phyloP scores from a whole-genome alignment of 2,888 invertebrate species.

The Ophonus ardosiacus region DNA sequence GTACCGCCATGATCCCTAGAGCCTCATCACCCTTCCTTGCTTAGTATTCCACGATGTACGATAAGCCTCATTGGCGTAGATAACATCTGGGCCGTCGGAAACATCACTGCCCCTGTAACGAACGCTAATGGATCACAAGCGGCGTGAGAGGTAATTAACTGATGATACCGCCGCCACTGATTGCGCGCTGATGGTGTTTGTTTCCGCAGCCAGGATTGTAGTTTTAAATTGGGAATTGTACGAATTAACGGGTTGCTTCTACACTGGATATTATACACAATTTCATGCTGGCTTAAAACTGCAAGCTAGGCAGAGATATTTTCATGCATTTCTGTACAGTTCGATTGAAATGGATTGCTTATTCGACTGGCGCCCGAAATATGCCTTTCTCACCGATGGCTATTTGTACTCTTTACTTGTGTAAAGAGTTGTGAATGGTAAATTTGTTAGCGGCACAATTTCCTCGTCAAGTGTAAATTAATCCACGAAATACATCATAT shows the following conservation, averaged over 20 bases:
- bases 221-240: not conserved
- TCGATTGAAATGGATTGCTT: too few species aligned
- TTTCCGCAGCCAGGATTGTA: conserved; percentile 11
- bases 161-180: conserved; percentile 27
- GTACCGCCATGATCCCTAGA: not conserved
- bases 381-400: too few species aligned
- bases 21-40: conserved; percentile 6
- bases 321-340: too few species aligned
- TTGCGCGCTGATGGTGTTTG: conserved; percentile 14
- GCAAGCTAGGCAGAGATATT: too few species aligned
- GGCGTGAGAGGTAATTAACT: conserved; percentile 25
- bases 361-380: too few species aligned
- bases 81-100: conserved; percentile 16
- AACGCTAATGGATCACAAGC: conserved; percentile 41
- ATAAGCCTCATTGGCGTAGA: conserved; percentile 35
- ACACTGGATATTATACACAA: too few species aligned
- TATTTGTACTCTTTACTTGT: too few species aligned
- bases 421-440: too few species aligned
- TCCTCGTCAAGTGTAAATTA: too few species aligned
- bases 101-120: not conserved
- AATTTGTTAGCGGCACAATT: too few species aligned
- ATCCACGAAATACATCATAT: not conserved
- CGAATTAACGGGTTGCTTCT: not conserved
- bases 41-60: conserved; percentile 8
- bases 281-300: too few species aligned